These are phyloP conservation scores for Atta texana DNA, from an alignment of 1,140 invertebrate genomes.

Conservation along the genomic window DNA sequence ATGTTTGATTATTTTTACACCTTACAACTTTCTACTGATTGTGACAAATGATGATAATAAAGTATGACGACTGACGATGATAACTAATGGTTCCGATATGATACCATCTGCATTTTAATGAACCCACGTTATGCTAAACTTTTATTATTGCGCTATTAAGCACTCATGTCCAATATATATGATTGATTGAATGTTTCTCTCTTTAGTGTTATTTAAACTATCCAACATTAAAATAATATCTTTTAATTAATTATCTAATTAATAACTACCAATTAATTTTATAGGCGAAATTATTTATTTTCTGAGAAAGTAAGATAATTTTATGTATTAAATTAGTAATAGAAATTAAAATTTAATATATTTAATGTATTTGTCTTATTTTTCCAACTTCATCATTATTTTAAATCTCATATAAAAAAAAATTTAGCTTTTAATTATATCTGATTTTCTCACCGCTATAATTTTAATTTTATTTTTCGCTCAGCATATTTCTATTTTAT, in stretches of 20 bases:
- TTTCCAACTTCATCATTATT: background rate
- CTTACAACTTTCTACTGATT: slow-evolving; percentile 66
- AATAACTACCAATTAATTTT: slow-evolving; percentile 11
- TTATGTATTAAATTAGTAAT: background rate
- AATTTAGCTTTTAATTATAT: background rate
- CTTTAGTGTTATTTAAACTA: background rate
- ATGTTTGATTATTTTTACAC: slow-evolving; percentile 53
- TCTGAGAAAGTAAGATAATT: background rate
- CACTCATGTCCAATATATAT: background rate
- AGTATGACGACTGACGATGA: slow-evolving; percentile 17
- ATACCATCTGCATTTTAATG: slow-evolving; percentile 37
- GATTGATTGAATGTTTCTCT: slow-evolving; percentile 17
- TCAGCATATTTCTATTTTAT: background rate
- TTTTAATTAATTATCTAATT: background rate
- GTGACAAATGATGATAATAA: slow-evolving; percentile 45
- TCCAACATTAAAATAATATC: slow-evolving; percentile 1
- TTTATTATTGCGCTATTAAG: slow-evolving; percentile 23
- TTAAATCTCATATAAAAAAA: background rate
- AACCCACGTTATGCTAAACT: slow-evolving; percentile 8
- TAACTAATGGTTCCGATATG: slow-evolving; percentile 33
- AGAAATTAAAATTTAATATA: background rate
- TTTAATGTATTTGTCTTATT: background rate
- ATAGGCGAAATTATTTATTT: slow-evolving; percentile 18
- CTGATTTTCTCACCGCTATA: background rate
- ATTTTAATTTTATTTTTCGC: slow-evolving; percentile 4